Conservation (phyloP, 2,113 vertebrate species). For the Muscicapa adusta region DNA sequence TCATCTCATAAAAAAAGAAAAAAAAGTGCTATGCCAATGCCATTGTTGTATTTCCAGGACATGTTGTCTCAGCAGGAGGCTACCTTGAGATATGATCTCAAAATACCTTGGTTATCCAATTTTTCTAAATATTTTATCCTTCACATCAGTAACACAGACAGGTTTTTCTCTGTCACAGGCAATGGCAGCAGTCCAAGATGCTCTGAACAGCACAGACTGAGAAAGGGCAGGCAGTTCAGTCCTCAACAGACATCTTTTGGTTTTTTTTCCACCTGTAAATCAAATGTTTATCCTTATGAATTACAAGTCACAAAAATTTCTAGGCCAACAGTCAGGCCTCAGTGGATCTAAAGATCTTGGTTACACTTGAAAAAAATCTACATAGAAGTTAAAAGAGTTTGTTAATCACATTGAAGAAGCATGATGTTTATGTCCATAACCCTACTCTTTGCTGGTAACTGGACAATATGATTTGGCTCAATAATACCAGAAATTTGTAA, state of each 20-base stretch:
- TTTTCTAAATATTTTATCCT: background rate
- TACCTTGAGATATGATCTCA: background rate
- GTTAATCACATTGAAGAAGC: background rate
- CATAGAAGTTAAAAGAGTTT: background rate
- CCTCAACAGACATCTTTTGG: background rate
- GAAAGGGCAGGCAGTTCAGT: background rate
- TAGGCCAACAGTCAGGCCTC: background rate
- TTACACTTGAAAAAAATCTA: background rate
- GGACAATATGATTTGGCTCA: background rate
- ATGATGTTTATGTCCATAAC: background rate
- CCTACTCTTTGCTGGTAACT: background rate
- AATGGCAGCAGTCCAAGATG: background rate
- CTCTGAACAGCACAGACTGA: background rate
- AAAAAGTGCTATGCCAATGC: background rate
- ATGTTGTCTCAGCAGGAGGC: background rate
- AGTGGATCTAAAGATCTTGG: background rate
- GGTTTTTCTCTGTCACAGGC: background rate
- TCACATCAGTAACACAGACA: background rate
- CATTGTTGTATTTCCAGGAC: background rate
- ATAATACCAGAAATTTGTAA: background rate
- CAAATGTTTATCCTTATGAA: background rate
- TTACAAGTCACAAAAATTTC: background rate
- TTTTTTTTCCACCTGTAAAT: background rate
- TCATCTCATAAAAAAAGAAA: background rate
- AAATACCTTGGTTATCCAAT: background rate